Percentiles rank a stretch among this genome's conserved stretches.
These are phyloP conservation scores for Axea sp. DNA, from an alignment of 2,888 invertebrate genomes.

Conservation along the genomic window DNA sequence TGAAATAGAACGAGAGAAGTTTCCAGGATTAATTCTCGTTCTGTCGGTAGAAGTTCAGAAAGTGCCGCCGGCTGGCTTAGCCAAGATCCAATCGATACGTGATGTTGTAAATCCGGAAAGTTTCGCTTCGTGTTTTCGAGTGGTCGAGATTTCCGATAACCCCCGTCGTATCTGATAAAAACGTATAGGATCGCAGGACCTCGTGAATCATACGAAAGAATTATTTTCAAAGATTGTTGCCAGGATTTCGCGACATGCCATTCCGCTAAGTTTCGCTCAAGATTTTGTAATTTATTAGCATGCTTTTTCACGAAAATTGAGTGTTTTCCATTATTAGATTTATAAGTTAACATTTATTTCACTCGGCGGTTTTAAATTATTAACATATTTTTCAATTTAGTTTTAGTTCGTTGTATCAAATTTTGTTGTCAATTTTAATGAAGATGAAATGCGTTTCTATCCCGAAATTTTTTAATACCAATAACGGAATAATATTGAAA, in stretches of 20 bases:
- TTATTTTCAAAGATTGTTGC: constrained; percentile 51
- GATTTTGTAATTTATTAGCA: constrained; percentile 33
- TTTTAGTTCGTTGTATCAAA: too few relatives aligned
- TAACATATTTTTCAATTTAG: too few relatives aligned
- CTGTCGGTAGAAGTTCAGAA: constrained; percentile 70
- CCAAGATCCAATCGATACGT: constrained; percentile 61
- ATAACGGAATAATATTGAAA: too few relatives aligned
- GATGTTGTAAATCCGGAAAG: constrained; percentile 62
- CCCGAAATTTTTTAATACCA: too few relatives aligned
- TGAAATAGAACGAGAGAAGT: constrained; percentile 69
- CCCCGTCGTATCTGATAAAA: constrained; percentile 54
- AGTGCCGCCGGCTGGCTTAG: constrained; percentile 64
- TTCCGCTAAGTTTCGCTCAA: constrained; percentile 25
- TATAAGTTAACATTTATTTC: too few relatives aligned
- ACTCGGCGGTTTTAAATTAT: too few relatives aligned
- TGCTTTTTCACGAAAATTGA: too few relatives aligned
- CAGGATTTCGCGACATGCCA: constrained; percentile 33
- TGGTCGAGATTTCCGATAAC: constrained; percentile 62
- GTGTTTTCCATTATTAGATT: too few relatives aligned
- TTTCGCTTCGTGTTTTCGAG: constrained; percentile 60
- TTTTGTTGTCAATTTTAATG: too few relatives aligned
- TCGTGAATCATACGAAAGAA: constrained; percentile 51
- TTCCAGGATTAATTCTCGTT: constrained; percentile 74
- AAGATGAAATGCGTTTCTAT: too few relatives aligned
- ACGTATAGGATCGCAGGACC: constrained; percentile 35